phyloP scores from a whole-genome alignment of 2,113 vertebrate genomes.

The Podocnemis expansa region DNA sequence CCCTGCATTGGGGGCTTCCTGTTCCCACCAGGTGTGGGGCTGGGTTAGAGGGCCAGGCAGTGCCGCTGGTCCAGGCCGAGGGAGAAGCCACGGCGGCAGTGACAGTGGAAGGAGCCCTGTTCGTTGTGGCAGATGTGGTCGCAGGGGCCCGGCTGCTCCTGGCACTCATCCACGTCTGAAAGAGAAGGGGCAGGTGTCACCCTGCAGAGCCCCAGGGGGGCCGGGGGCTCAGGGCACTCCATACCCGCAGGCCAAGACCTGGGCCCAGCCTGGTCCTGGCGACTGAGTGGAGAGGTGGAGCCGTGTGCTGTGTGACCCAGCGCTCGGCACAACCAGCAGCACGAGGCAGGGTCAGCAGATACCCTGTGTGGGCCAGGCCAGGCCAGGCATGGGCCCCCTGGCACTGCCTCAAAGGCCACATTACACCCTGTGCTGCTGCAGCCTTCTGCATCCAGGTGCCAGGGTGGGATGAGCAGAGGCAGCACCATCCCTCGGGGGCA shows the following conservation, averaged over 20 bases:
- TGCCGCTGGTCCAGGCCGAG: accelerated
- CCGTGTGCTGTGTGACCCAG: no score
- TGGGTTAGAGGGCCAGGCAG: not conserved
- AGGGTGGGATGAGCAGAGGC: no score
- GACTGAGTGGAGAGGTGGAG: no score
- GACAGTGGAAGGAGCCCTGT: constrained; percentile 55
- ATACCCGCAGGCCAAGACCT: not conserved
- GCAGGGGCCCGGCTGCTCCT: constrained; percentile 12
- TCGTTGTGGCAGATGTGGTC: constrained; percentile 66
- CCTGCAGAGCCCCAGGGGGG: no score
- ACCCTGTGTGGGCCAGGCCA: no score
- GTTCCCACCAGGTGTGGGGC: no score
- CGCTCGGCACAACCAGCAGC: no score
- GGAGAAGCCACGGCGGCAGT: constrained; percentile 32
- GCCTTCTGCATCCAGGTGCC: not conserved
- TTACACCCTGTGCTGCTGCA: not conserved
- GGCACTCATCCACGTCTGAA: constrained; percentile 61
- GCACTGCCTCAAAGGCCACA: no score
- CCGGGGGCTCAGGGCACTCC: not conserved
- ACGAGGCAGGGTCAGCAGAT: not conserved
- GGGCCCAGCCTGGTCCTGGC: not conserved
- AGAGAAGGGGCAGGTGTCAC: constrained; percentile 17
- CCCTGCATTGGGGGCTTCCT: no score
- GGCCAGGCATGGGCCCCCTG: no score
- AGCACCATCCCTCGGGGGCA: no score